Base-by-base conservation (phyloP, 2,113 vertebrate species). In the Chamaea fasciata region DNA sequence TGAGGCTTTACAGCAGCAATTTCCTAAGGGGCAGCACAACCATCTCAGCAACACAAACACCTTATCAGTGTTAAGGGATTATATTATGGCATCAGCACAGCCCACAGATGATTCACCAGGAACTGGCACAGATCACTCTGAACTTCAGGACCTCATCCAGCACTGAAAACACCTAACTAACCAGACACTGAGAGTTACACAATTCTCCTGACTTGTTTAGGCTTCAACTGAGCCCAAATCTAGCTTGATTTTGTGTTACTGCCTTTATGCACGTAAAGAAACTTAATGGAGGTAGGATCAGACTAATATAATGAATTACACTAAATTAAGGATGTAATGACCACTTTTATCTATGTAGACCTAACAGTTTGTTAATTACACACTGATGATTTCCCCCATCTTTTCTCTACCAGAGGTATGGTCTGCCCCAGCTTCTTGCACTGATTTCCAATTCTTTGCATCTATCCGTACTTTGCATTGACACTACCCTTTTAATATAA, bases 81-180 rank as follows among this genome's bases (percentile, higher is more conserved):
- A 31, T 42, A 69, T 70, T 49, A 88, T 8, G 4, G 88, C 75
- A 94, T 69, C 47, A 55, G 83, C 39, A 73, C 67, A 90, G 30
- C 47, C 63, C 22, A 82, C 65, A 52, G 57, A 71, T 87, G 73
- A 94, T 55, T 95, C 84, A 87, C 41, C 57, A 42, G 60, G 57
- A 87, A 87, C 20, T 14, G 1, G 30, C 50, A 53, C 20, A 75
- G 49, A 71, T 41, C 64, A 33, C 78, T 22, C 15, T 18, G 55
- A 89, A 68, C 60, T 79, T 84, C 44, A 74, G 64, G 26, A 77
- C 52, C 74, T 63, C 23, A 49, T 9, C 46, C 87, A 75, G 64
- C 28, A 62, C 6, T 21, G 14, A 80, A 44, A 81, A 70, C 33
- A 77, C 19, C 47, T 44, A 80, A 65, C 24, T 21, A 88, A 31